Base-by-base conservation (phyloP, 2,888 invertebrate genomes). In the Polymixis lichenea region DNA sequence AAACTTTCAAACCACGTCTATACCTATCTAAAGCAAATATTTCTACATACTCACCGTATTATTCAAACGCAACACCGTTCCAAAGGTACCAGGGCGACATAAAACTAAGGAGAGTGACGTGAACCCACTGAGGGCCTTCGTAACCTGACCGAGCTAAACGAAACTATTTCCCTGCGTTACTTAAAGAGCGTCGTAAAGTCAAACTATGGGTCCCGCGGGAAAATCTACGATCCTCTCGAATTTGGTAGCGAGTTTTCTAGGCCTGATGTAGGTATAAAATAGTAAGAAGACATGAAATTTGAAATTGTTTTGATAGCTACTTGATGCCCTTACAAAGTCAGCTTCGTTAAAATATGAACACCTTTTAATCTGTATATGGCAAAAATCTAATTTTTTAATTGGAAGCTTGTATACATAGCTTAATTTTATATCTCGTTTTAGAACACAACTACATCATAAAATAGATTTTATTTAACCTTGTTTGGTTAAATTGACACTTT, bases 121-220 rank as follows among this genome's bases (percentile, higher is more conserved):
- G 82, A 82, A 75, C 71, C 75, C 76, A 86, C 80, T 76, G 77
- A 80, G 77, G 72, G 43, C 82, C 75, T 70, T 62, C 82, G 83
- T 85, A 80, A 82, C 84, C 80, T 74, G 80, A 83, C 85, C 72
- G 85, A 80, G 80, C 85, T 85, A 88, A 90, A 89, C 90, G 89
- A 89, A 91, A 92, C 90, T 92, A 91, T 90, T 91, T 89, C 84
- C 89, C 78, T 75, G 84, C 86, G 88, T 91, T 90, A 91, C 90
- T 90, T 89, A 91, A 90, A 88, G 87, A 85, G 86, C 83, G 75
- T 88, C 90, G 90, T 93, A 92, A 92, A 92, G 80, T 85, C 84
- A 62, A 77, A 80, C 77, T 86, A 90, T 87, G 87, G 84, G 79
- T 75, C 92, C 88, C 89, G 2, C 0, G 90, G 88, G 90, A 85